These are phyloP conservation scores for Thalassaphorura encarpata DNA, from an alignment of 1,140 invertebrate species.

Conservation along the genomic window DNA sequence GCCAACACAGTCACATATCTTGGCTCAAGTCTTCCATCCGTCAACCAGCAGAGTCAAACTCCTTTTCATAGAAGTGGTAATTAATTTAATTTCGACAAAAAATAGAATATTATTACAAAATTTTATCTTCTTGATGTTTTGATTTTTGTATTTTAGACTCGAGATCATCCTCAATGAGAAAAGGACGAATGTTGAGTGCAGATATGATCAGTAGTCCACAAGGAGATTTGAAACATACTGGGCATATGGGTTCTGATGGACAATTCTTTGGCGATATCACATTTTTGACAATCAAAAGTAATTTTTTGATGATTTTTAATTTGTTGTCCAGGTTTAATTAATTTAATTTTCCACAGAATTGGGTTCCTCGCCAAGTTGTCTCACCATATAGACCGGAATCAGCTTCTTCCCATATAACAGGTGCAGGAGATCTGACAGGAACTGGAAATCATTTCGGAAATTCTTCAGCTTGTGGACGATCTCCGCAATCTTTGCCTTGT, in stretches of 20 bases:
- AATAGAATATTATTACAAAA: too few relatives aligned
- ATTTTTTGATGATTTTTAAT: not conserved
- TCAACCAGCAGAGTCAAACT: slow-evolving; percentile 40
- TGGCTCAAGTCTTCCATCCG: slow-evolving; percentile 64
- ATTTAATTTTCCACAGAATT: slow-evolving; percentile 24
- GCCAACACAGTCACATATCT: slow-evolving; percentile 78
- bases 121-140: not conserved
- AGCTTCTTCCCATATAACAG: slow-evolving; percentile 11
- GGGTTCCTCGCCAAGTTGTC: slow-evolving; percentile 69
- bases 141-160: slow-evolving; percentile 3
- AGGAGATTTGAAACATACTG: slow-evolving; percentile 92
- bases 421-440: not conserved
- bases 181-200: too few relatives aligned
- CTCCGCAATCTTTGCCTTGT: not conserved
- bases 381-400: slow-evolving; percentile 65
- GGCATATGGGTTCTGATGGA: slow-evolving; percentile 92
- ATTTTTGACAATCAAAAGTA: slow-evolving; percentile 57
- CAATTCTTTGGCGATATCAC: slow-evolving; percentile 92
- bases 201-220: slow-evolving; percentile 96
- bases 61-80: slow-evolving; percentile 50
- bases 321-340: not conserved
- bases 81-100: too few relatives aligned
- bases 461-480: slow-evolving; percentile 7
- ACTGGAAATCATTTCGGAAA: not conserved
- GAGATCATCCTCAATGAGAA: slow-evolving; percentile 17